Percentiles rank a stretch among this genome's conserved stretches.
Evolutionary conservation across 2,113 vertebrate genomes (phyloP).

Genomic region (Notothenia rossii): DNA sequence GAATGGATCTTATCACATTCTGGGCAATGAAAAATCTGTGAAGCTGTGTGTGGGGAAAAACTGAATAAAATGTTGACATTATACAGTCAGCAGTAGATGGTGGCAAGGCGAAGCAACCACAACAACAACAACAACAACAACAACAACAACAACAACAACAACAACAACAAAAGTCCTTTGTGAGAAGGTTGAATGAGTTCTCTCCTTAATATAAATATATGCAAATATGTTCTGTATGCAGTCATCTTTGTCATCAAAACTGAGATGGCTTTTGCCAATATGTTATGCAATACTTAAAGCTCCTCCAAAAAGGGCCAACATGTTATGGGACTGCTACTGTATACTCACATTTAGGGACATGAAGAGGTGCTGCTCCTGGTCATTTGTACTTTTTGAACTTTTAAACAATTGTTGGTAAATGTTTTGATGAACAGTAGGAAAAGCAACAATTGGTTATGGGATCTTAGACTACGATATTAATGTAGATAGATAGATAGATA

Average conservation of each 20-base stretch:
- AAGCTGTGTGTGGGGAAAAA: neutral
- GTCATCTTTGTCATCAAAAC: neutral
- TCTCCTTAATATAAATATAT: neutral
- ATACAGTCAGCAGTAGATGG: neutral
- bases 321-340: no score
- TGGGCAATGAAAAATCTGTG: neutral
- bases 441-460: neutral
- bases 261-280: neutral
- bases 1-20: neutral
- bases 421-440: conserved; percentile 4
- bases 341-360: no score
- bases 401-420: neutral
- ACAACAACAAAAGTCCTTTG: neutral
- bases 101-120: neutral
- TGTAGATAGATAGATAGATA: conserved; percentile 18
- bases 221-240: neutral
- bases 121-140: neutral
- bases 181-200: neutral
- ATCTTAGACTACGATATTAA: neutral
- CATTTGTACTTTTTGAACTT: neutral
- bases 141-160: no score
- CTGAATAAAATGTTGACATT: neutral
- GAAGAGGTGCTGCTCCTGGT: neutral
- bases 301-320: neutral
- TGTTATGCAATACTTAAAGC: neutral